These are phyloP conservation scores for Plutomurus gul DNA, from an alignment of 1,140 invertebrate genomes.

Conservation along the genomic window DNA sequence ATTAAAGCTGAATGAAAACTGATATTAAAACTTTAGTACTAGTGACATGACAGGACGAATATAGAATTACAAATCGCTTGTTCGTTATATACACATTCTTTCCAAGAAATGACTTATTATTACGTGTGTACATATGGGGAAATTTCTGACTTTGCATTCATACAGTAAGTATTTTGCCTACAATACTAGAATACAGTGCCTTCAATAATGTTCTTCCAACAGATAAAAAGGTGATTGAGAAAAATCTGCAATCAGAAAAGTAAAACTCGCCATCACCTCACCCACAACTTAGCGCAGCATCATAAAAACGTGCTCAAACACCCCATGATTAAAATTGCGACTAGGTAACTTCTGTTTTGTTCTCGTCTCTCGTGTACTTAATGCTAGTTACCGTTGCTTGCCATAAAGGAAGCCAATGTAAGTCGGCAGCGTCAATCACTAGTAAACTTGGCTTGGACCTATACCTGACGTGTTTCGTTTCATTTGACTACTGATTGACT, in stretches of 20 bases:
- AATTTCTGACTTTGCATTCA: no score
- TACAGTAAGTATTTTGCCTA: no score
- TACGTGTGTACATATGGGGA: no score
- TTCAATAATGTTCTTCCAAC: background rate
- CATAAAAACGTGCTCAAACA: constrained; percentile 2
- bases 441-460: background rate
- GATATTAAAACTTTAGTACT: no score
- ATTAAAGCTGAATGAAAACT: no score
- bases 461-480: constrained; percentile 3
- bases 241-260: background rate
- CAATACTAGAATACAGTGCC: background rate
- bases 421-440: constrained; percentile 16
- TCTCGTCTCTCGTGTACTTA: background rate
- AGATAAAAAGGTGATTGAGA: background rate
- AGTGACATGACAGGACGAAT: no score
- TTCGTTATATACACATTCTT: no score
- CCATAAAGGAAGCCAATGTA: background rate
- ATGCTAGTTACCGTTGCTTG: background rate
- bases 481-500: no score
- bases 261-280: no score
- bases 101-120: no score
- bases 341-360: background rate
- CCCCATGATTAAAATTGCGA: background rate
- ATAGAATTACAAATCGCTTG: no score
- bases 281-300: no score